Base-by-base conservation (phyloP, 2,888 invertebrate species). In the Quadroppia sp. region DNA sequence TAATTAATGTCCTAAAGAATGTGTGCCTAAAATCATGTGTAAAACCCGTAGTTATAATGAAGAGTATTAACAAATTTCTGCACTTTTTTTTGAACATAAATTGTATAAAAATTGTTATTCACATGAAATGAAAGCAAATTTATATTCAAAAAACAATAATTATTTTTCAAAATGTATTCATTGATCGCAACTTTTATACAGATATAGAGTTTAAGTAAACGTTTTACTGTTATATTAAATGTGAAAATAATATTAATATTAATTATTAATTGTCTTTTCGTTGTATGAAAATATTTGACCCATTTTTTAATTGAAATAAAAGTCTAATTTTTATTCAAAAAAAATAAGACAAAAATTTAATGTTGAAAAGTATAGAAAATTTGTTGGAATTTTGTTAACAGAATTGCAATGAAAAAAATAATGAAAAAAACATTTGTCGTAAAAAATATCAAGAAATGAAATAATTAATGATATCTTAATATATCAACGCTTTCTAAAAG, bases 311-410 rank as follows among this genome's bases (percentile, higher is more conserved):
- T n/a, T n/a, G n/a, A n/a, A n/a, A n/a, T n/a, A 56, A 56, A 56
- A 56, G 15, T 56, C 56, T 56, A 30, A 23, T 56, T 56, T 56
- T 30, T 17, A 17, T 28, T 25, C 1, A 17, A 56, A 56, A 28
- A 11, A 56, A 53, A 11, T 25, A 25, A 25, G 1, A 20, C 23
- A 23, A 3, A 30, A 30, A 30, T 17, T 56, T 13, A 30, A 56
- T 30, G 56, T 56, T 56, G 56, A 56, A 56, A 56, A 56, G 17
- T 56, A 30, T 28, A 15, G 2, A 45, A 56, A 56, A 56, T 23
- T 56, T 23, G 56, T 56, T 11, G 30, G 56, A 56, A 56, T 56
- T 56, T 56, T 30, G 56, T 56, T 56, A n/a, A n/a, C n/a, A n/a
- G 56, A 56, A 56, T 30, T 25, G 30, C 13, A 56, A 4, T 4